A percentile compares a stretch with the other conserved stretches of the same genome.
Conservation (phyloP, 2,113 vertebrate genomes). For the Hippolais icterina region DNA sequence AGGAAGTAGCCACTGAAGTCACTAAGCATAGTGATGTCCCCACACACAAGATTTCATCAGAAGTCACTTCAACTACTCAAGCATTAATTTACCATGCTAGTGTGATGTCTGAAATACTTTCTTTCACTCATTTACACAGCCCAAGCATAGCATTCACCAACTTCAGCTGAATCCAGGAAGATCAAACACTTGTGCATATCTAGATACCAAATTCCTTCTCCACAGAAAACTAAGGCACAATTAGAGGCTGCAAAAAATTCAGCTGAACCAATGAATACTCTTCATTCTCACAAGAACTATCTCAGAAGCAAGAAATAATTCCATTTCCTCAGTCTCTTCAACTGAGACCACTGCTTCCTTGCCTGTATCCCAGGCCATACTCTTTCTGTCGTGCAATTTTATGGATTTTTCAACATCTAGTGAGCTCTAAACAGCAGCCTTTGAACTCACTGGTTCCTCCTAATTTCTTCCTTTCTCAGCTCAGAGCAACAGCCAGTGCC, state of each 20-base stretch:
- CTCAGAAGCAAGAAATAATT: background rate
- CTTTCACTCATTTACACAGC: background rate
- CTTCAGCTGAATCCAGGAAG: background rate
- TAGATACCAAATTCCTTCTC: background rate
- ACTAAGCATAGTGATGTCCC: background rate
- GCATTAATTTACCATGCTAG: background rate
- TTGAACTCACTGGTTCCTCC: background rate
- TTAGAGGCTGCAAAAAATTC: background rate
- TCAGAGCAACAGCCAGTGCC: background rate
- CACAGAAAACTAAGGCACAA: background rate
- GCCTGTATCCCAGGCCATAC: background rate
- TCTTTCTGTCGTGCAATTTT: background rate
- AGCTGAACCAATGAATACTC: background rate
- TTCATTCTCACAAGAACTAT: background rate
- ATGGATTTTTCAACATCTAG: background rate
- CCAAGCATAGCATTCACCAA: background rate
- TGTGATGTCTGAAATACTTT: background rate
- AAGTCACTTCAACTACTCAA: background rate
- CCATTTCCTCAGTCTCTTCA: background rate
- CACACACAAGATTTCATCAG: background rate
- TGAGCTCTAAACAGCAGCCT: background rate
- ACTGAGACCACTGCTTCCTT: background rate
- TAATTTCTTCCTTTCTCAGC: background rate
- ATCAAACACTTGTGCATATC: background rate
- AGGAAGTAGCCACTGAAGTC: background rate